phyloP scores from a whole-genome alignment of 1,140 invertebrate species.

The Neomicropteryx cornuta region DNA sequence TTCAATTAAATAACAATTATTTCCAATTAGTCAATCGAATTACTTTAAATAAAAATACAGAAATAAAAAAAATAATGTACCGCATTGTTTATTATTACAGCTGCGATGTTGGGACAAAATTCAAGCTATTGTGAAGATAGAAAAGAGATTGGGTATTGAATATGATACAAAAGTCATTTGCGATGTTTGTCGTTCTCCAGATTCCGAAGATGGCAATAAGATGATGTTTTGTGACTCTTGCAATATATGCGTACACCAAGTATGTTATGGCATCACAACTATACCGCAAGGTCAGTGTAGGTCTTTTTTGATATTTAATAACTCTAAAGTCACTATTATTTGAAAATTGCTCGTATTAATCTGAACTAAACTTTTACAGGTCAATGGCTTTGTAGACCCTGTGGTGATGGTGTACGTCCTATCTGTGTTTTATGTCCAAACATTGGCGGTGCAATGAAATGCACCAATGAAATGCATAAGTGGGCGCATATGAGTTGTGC shows the following conservation, averaged over 20 bases:
- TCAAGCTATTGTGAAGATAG: slow-evolving; percentile 83
- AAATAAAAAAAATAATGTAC: too few species aligned
- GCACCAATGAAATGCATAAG: slow-evolving; percentile 82
- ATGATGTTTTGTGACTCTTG: slow-evolving; percentile 99
- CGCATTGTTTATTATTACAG: slow-evolving; percentile 25
- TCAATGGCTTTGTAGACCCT: slow-evolving; percentile 92
- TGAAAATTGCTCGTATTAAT: too few species aligned
- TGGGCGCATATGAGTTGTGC: slow-evolving; percentile 99
- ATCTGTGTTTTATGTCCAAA: slow-evolving; percentile 93
- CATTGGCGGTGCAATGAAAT: slow-evolving; percentile 95
- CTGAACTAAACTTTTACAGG: slow-evolving; percentile 53
- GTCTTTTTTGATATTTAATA: background rate
- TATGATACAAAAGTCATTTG: slow-evolving; percentile 98
- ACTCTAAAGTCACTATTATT: too few species aligned
- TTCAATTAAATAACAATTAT: too few species aligned
- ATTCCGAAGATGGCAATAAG: slow-evolving; percentile 96
- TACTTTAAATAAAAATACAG: too few species aligned
- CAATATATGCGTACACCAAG: slow-evolving; percentile 98
- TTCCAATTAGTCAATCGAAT: too few species aligned
- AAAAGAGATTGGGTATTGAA: slow-evolving; percentile 91
- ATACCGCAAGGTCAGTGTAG: slow-evolving; percentile 67
- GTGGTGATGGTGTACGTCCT: slow-evolving; percentile 76
- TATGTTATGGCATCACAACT: slow-evolving; percentile 95
- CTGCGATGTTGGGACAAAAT: slow-evolving; percentile 89
- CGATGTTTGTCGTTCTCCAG: slow-evolving; percentile 95